Conservation (phyloP, 2,888 invertebrate genomes). For the Pyrgus malvae region DNA sequence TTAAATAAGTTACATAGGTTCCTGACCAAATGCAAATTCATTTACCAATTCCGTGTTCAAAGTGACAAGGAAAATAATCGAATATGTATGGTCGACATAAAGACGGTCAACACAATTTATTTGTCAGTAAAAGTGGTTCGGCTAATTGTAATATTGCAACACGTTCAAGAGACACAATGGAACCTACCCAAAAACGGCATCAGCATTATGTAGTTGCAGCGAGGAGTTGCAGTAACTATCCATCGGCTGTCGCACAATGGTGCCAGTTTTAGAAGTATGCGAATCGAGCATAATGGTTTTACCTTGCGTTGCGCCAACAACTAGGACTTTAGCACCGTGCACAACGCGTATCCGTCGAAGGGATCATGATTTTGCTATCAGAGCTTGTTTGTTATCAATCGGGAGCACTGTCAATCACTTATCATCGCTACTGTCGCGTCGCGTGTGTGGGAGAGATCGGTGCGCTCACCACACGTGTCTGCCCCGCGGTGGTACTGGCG, state of each 20-base stretch:
- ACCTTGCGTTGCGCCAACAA: conserved; percentile 69
- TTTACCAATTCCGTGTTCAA: too few relatives aligned
- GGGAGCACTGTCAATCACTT: conserved; percentile 68
- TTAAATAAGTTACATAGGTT: too few relatives aligned
- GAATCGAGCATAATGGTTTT: conserved; percentile 70
- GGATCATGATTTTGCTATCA: conserved; percentile 54
- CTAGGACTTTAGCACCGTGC: conserved; percentile 52
- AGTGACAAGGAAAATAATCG: conserved; percentile 6
- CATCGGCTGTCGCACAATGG: conserved; percentile 42
- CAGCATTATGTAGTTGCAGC: conserved; percentile 30
- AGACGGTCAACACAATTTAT: conserved; percentile 12
- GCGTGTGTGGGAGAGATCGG: conserved; percentile 30
- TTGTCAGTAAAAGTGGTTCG: conserved; percentile 18
- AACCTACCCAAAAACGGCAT: conserved; percentile 30
- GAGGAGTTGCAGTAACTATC: conserved; percentile 35
- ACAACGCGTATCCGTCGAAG: conserved; percentile 46
- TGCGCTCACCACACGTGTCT: conserved; percentile 50
- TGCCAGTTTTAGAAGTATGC: conserved; percentile 68
- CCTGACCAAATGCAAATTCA: too few relatives aligned
- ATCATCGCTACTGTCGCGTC: conserved; percentile 67
- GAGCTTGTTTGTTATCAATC: conserved; percentile 56
- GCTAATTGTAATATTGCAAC: background rate
- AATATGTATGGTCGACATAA: background rate
- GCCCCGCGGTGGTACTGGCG: conserved; percentile 58
- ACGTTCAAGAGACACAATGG: conserved; percentile 11